Percentiles rank a stretch among this genome's conserved stretches.
Conservation (phyloP, 2,888 invertebrate species). For the Apodemia duryi region DNA sequence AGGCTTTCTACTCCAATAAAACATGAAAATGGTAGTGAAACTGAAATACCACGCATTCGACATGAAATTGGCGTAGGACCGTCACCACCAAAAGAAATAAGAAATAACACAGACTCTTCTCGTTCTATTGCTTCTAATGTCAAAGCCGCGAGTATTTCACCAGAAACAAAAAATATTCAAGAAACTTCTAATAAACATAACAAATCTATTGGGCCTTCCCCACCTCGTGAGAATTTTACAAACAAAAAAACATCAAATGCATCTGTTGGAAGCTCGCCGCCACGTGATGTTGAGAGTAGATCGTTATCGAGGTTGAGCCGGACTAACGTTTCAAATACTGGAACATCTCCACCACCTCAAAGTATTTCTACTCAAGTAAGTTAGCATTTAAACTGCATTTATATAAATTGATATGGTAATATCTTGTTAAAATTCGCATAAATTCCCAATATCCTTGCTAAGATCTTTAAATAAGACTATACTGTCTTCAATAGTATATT, state of each 20-base stretch:
- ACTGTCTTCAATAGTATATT: too few relatives aligned
- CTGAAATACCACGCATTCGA: conserved; percentile 35
- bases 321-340: conserved; percentile 79
- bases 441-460: too few relatives aligned
- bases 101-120: conserved; percentile 27
- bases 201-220: conserved; percentile 60
- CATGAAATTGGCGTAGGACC: conserved; percentile 67
- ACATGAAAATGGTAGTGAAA: conserved; percentile 39
- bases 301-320: conserved; percentile 41
- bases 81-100: conserved; percentile 58
- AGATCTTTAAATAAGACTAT: too few relatives aligned
- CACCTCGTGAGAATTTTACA: conserved; percentile 46
- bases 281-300: conserved; percentile 43
- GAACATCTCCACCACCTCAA: conserved; percentile 92
- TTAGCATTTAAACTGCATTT: conserved; percentile 2
- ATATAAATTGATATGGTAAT: neutral
- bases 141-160: conserved; percentile 34
- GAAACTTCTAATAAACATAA: conserved; percentile 45
- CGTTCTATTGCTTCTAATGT: conserved; percentile 23
- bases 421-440: neutral
- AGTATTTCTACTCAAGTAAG: conserved; percentile 90
- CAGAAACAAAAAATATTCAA: conserved; percentile 24
- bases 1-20: conserved; percentile 70
- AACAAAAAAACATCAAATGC: conserved; percentile 45
- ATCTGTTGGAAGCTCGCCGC: conserved; percentile 75